These are phyloP conservation scores for Galeopterus variegatus DNA, from an alignment of 2,113 vertebrate genomes.

Conservation along the genomic window DNA sequence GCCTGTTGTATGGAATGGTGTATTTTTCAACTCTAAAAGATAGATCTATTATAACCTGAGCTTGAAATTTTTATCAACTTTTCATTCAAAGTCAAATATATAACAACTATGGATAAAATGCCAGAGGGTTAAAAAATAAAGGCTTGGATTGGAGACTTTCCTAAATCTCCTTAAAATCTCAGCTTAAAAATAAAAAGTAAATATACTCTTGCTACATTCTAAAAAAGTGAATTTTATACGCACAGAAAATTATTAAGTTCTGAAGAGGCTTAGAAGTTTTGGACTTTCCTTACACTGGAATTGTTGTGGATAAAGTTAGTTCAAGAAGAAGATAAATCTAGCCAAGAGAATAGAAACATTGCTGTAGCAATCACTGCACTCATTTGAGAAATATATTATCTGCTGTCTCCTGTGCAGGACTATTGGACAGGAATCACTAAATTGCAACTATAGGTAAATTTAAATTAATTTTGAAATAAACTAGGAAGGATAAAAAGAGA, in stretches of 20 bases:
- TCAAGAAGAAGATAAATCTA: not conserved
- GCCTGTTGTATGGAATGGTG: not conserved
- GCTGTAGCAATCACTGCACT: not conserved
- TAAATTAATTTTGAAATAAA: slow-evolving; percentile 46
- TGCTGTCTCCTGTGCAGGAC: not conserved
- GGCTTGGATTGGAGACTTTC: not conserved
- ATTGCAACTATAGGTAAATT: not conserved
- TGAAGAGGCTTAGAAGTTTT: not conserved
- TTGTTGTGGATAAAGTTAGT: slow-evolving; percentile 20
- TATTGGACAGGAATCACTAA: not conserved
- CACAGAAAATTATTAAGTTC: not conserved
- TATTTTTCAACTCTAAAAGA: slow-evolving; percentile 34
- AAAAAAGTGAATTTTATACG: not conserved
- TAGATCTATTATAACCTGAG: not conserved
- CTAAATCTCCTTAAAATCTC: not conserved
- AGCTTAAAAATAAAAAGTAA: not conserved
- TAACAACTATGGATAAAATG: not conserved
- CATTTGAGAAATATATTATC: slow-evolving; percentile 9
- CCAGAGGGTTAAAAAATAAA: slow-evolving; percentile 24
- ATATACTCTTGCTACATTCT: not conserved
- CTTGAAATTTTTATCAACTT: not conserved
- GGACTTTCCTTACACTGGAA: not conserved
- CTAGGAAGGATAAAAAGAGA: not conserved
- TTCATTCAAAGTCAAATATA: slow-evolving; percentile 36
- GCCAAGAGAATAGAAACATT: not conserved